These are phyloP conservation scores for Chymomyza costata DNA, from an alignment of 1,140 invertebrate genomes.

Conservation along the genomic window DNA sequence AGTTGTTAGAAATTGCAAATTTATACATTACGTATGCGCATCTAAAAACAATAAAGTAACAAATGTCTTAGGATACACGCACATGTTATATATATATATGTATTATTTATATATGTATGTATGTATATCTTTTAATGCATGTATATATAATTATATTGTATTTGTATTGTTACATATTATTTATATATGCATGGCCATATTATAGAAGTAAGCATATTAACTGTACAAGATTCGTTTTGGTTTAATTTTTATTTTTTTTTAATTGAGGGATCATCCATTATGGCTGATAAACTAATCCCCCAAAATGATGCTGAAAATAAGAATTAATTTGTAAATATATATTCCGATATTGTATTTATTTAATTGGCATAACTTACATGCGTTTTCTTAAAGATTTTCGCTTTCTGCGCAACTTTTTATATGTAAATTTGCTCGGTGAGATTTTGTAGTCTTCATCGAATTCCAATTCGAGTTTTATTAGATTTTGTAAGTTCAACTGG, in stretches of 20 bases:
- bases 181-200: conserved; percentile 60
- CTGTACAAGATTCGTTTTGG: conserved; percentile 55
- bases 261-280: conserved; percentile 6
- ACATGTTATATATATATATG: too few relatives aligned
- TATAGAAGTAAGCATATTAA: conserved; percentile 66
- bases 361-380: conserved; percentile 39
- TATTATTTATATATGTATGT: conserved; percentile 1
- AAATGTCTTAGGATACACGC: conserved; percentile 51
- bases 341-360: conserved; percentile 3
- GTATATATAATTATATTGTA: conserved; percentile 29
- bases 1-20: conserved; percentile 50
- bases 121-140: conserved; percentile 29
- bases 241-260: conserved; percentile 31
- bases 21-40: conserved; percentile 42
- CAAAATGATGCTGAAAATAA: conserved; percentile 51
- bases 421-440: conserved; percentile 72
- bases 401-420: conserved; percentile 71
- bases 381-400: conserved; percentile 62
- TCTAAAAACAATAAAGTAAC: conserved; percentile 53
- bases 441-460: conserved; percentile 75
- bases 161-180: conserved; percentile 33
- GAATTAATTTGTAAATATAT: conserved; percentile 3
- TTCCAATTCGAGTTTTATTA: conserved; percentile 70
- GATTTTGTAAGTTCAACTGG: conserved; percentile 73
- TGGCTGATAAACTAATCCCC: conserved; percentile 26